phyloP scores from a whole-genome alignment of 2,113 vertebrate species.

The Tamias sibiricus region DNA sequence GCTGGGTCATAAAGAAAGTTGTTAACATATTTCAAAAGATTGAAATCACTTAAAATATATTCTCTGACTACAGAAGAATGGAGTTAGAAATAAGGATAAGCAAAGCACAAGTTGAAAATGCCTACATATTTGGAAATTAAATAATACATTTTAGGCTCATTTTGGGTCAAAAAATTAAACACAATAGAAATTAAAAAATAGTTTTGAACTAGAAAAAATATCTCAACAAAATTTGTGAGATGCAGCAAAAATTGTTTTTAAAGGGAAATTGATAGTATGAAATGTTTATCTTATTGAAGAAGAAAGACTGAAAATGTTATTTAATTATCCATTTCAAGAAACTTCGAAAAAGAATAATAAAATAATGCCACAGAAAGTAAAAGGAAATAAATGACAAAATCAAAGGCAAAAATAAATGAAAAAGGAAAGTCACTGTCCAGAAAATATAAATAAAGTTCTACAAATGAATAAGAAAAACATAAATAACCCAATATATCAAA shows the following conservation, averaged over 20 bases:
- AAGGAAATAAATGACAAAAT: slow-evolving; percentile 24
- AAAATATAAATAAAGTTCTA: neutral
- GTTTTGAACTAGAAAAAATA: slow-evolving; percentile 18
- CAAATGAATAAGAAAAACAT: neutral
- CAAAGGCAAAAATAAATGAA: neutral
- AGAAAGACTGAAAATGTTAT: neutral
- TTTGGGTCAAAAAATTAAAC: slow-evolving; percentile 8
- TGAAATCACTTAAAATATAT: slow-evolving; percentile 12
- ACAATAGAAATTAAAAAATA: slow-evolving; percentile 25
- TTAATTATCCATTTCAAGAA: neutral
- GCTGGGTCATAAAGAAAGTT: neutral
- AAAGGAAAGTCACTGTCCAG: neutral
- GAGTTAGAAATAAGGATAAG: neutral
- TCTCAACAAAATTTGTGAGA: neutral
- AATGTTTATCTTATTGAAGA: neutral
- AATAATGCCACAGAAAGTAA: slow-evolving; percentile 16
- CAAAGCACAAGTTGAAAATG: slow-evolving; percentile 24
- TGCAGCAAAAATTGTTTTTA: slow-evolving; percentile 2
- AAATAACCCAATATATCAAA: neutral
- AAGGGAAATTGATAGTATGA: slow-evolving; percentile 16
- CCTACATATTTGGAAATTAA: neutral
- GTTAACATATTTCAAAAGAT: slow-evolving; percentile 32
- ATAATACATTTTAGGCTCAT: neutral
- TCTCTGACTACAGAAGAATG: neutral
- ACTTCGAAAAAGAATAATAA: neutral